phyloP scores from a whole-genome alignment of 2,888 invertebrate genomes.

The Oasisia sp. region DNA sequence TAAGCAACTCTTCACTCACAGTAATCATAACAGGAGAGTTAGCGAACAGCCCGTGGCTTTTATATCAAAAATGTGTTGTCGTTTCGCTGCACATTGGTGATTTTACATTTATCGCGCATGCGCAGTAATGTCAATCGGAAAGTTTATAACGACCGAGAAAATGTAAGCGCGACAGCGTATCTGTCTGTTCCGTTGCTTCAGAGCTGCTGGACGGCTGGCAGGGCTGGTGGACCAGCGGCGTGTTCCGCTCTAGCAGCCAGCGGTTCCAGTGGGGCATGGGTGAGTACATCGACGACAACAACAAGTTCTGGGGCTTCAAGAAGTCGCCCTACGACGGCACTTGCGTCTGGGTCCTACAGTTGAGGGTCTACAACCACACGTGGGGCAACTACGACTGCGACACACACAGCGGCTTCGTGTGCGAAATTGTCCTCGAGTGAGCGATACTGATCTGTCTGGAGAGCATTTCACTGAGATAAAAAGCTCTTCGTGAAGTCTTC shows the following conservation, averaged over 20 bases:
- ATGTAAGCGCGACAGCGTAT: too few relatives aligned
- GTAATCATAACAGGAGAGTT: too few relatives aligned
- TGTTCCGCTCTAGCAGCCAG: constrained; percentile 27
- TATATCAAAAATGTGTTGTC: too few relatives aligned
- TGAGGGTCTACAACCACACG: constrained; percentile 41
- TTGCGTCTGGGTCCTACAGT: constrained; percentile 43
- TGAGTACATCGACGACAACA: constrained; percentile 27
- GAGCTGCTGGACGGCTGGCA: constrained; percentile 45
- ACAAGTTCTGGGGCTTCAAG: constrained; percentile 40
- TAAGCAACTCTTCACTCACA: too few relatives aligned
- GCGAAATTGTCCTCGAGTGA: constrained; percentile 34
- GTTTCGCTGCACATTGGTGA: too few relatives aligned
- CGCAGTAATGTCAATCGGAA: too few relatives aligned
- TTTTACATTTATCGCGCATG: too few relatives aligned
- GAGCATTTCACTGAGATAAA: too few relatives aligned
- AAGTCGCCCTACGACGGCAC: constrained; percentile 36
- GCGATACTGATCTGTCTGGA: background rate
- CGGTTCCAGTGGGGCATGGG: constrained; percentile 37
- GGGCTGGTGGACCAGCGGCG: constrained; percentile 44
- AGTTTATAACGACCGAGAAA: too few relatives aligned
- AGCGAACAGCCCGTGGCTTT: too few relatives aligned
- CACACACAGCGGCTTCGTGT: constrained; percentile 41
- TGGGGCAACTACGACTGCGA: constrained; percentile 43
- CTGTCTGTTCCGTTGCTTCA: constrained; percentile 13
- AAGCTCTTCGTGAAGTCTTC: too few relatives aligned